Evolutionary conservation across 2,888 invertebrate genomes (phyloP).

Genomic region (Seladonia tumulorum): DNA sequence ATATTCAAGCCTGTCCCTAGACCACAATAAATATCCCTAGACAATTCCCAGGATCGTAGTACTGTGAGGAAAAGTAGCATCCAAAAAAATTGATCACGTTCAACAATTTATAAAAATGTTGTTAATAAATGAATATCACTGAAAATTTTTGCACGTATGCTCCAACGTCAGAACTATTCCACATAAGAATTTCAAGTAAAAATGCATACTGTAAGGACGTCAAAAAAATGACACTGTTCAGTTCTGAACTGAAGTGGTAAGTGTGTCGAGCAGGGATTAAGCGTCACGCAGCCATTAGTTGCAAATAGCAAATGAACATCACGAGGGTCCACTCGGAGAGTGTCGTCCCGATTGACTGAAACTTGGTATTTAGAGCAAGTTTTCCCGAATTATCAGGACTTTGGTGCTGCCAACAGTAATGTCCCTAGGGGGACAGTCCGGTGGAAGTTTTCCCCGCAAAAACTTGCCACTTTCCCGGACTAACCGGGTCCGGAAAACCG

Average conservation of each 20-base stretch:
- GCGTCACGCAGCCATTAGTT: not conserved
- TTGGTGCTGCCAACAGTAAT: not conserved
- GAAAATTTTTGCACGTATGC: too few relatives aligned
- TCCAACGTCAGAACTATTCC: too few relatives aligned
- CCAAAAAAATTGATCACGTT: too few relatives aligned
- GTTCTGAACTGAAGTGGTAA: not conserved
- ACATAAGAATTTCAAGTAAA: not conserved
- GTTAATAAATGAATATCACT: too few relatives aligned
- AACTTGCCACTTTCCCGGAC: constrained; percentile 9
- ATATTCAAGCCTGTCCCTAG: too few relatives aligned
- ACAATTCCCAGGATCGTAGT: too few relatives aligned
- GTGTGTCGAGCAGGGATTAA: not conserved
- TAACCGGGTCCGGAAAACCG: constrained; percentile 16
- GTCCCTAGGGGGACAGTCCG: not conserved
- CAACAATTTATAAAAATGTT: too few relatives aligned
- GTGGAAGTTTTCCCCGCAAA: not conserved
- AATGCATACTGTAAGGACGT: too few relatives aligned
- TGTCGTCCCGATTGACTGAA: not conserved
- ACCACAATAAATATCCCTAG: too few relatives aligned
- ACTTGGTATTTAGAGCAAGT: not conserved
- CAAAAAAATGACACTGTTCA: not conserved
- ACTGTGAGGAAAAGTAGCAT: too few relatives aligned
- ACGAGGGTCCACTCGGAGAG: not conserved
- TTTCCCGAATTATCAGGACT: not conserved
- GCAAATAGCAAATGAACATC: not conserved